Percentiles rank a stretch among this genome's conserved stretches.
phyloP scores from a whole-genome alignment of 2,797 vertebrate genomes.

The Acanthurus leucopareius region DNA sequence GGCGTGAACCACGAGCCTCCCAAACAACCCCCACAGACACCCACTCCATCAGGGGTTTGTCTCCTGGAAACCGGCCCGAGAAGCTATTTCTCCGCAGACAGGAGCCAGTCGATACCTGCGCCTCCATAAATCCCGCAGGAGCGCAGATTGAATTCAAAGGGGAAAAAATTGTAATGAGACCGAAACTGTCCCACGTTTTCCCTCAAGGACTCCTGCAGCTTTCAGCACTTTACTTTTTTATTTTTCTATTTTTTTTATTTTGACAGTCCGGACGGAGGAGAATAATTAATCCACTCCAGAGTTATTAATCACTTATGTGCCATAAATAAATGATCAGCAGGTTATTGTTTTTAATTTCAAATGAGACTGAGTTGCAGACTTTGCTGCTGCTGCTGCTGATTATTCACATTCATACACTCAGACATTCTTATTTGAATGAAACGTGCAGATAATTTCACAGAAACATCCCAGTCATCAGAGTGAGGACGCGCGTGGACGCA shows the following conservation, averaged over 20 bases:
- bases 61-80: background rate
- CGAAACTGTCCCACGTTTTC: no score
- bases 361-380: constrained; percentile 45
- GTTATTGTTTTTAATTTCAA: constrained; percentile 73
- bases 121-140: no score
- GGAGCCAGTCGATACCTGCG: no score
- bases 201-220: no score
- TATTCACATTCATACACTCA: background rate
- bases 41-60: background rate
- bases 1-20: constrained; percentile 54
- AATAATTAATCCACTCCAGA: constrained; percentile 46
- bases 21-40: constrained; percentile 16
- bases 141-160: no score
- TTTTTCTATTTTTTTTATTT: no score
- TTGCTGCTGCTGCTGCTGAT: background rate
- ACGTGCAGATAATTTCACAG: background rate
- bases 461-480: no score
- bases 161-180: no score
- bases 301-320: constrained; percentile 56
- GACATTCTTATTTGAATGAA: constrained; percentile 1
- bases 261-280: constrained; percentile 21
- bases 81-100: no score
- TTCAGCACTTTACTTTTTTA: no score
- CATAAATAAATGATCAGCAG: constrained; percentile 67
- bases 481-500: no score